Evolutionary conservation across 2,888 invertebrate genomes (phyloP).

Genomic region (Parascotia fuliginaria): DNA sequence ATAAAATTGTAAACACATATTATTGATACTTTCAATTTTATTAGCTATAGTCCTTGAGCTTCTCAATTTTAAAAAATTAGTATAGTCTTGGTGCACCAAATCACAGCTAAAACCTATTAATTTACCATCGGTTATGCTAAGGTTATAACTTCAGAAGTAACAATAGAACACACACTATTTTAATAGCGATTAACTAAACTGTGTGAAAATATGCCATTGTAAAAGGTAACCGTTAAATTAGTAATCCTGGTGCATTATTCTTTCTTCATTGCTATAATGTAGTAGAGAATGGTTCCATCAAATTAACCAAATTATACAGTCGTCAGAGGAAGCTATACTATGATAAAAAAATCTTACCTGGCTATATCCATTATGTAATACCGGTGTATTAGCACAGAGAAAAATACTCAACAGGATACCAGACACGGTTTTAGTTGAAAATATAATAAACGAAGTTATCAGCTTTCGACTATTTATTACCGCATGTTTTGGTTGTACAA

Average conservation of each 20-base stretch:
- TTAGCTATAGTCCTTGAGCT: too few species aligned
- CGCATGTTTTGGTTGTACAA: constrained; percentile 63
- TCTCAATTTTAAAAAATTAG: too few species aligned
- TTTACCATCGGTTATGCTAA: neutral
- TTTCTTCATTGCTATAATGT: neutral
- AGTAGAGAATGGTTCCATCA: constrained; percentile 11
- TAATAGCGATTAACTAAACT: neutral
- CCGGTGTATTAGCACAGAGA: constrained; percentile 25
- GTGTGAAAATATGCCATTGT: neutral
- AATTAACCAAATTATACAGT: constrained; percentile 52
- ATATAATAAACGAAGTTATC: constrained; percentile 4
- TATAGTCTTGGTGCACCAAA: too few species aligned
- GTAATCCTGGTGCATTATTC: neutral
- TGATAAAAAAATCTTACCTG: constrained; percentile 60
- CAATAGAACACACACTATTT: neutral
- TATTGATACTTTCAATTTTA: too few species aligned
- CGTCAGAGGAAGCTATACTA: constrained; percentile 50
- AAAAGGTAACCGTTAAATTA: neutral
- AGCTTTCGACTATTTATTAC: constrained; percentile 47
- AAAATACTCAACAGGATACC: constrained; percentile 8
- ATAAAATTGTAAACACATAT: too few species aligned
- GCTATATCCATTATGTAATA: constrained; percentile 76
- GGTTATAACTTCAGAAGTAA: neutral
- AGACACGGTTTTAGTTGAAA: constrained; percentile 8
- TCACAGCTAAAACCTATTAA: neutral